These are phyloP conservation scores for Xenopus borealis DNA, from an alignment of 2,113 vertebrate species.

Conservation along the genomic window DNA sequence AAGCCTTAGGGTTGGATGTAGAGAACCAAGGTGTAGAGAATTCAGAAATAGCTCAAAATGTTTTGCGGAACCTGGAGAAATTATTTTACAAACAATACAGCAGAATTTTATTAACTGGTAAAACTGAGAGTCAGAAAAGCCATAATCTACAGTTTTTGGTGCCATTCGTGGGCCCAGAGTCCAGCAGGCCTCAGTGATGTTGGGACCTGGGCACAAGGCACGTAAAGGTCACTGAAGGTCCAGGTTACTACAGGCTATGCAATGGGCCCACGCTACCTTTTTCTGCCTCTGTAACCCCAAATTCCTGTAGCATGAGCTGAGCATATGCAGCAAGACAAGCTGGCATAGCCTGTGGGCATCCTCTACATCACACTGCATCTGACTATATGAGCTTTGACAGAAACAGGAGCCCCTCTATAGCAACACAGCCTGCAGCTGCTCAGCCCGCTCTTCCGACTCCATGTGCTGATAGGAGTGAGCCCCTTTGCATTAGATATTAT, in stretches of 20 bases:
- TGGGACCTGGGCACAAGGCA: neutral
- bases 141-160: too few species aligned
- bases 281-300: slow-evolving; percentile 5
- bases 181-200: too few species aligned
- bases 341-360: slow-evolving; percentile 69
- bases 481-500: too few species aligned
- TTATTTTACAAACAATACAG: too few species aligned
- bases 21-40: too few species aligned
- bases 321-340: slow-evolving; percentile 79
- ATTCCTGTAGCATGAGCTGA: slow-evolving; percentile 53
- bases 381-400: slow-evolving; percentile 43
- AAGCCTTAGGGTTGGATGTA: too few species aligned
- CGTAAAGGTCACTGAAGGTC: neutral
- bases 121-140: too few species aligned
- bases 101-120: too few species aligned
- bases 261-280: neutral
- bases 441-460: slow-evolving; percentile 6
- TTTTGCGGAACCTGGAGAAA: too few species aligned
- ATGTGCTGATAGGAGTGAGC: neutral
- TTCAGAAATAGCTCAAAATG: too few species aligned
- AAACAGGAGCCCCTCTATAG: slow-evolving; percentile 50
- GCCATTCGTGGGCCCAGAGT: too few species aligned
- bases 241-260: neutral
- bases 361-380: slow-evolving; percentile 18
- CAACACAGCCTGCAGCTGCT: slow-evolving; percentile 57